These are phyloP conservation scores for Benthochromis sp. DNA, from an alignment of 2,113 vertebrate species.

Conservation along the genomic window DNA sequence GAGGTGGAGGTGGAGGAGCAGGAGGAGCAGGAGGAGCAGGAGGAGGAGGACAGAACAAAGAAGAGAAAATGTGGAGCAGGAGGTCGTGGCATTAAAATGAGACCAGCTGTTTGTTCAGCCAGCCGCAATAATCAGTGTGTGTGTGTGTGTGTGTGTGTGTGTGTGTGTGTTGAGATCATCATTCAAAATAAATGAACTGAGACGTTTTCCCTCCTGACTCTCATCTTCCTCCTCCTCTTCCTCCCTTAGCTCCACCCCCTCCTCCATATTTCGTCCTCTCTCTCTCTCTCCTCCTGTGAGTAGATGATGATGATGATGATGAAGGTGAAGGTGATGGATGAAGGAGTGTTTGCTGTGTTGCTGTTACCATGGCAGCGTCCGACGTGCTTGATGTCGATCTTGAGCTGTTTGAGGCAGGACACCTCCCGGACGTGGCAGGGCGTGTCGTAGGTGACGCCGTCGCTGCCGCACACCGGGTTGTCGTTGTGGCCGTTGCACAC, in stretches of 20 bases:
- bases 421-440: constrained; percentile 94
- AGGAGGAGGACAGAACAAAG: neutral
- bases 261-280: neutral
- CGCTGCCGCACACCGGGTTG: constrained; percentile 91
- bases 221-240: neutral
- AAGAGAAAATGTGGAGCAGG: neutral
- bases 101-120: neutral
- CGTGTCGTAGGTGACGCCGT: constrained; percentile 91
- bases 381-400: constrained; percentile 92
- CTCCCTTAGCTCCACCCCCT: neutral
- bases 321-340: neutral
- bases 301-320: neutral
- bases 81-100: neutral
- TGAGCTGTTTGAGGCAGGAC: constrained; percentile 92
- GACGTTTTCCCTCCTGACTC: neutral
- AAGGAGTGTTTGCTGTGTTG: neutral
- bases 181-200: constrained; percentile 6
- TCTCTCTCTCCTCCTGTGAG: fast-evolving
- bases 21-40: neutral
- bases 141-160: neutral
- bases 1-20: fast-evolving
- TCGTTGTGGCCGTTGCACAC: constrained; percentile 97
- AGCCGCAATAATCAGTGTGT: neutral
- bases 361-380: constrained; percentile 87
- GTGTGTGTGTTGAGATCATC: neutral